Evolutionary conservation across 2,113 vertebrate species (phyloP).

Genomic region (Oncorhynchus keta): DNA sequence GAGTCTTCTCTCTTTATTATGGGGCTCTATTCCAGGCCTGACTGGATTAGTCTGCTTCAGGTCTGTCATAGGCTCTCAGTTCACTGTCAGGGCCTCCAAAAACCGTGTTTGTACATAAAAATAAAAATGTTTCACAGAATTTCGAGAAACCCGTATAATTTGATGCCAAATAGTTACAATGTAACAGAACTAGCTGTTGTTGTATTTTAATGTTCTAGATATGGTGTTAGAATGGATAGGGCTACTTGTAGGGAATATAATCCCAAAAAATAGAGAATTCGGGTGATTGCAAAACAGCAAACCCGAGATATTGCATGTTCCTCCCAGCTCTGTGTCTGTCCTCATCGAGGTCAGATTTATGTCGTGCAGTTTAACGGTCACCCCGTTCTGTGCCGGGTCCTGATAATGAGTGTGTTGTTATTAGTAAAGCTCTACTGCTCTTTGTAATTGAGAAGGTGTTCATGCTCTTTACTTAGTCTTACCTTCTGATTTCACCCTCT

Average conservation of each 20-base stretch:
- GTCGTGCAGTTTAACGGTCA: conserved; percentile 18
- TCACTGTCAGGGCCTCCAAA: conserved; percentile 2
- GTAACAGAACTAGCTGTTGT: too few relatives aligned
- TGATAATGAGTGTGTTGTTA: conserved; percentile 53
- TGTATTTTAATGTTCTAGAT: background rate
- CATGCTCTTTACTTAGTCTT: conserved; percentile 1
- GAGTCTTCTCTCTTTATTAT: background rate
- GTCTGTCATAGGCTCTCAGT: conserved; percentile 1
- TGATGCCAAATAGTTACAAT: background rate
- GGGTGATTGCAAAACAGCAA: background rate
- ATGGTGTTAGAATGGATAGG: background rate
- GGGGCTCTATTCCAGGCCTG: conserved; percentile 10
- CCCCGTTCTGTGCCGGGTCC: conserved; percentile 27
- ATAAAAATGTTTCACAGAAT: background rate
- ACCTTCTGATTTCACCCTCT: background rate
- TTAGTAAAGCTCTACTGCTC: conserved; percentile 53
- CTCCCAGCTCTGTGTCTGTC: background rate
- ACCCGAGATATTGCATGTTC: background rate
- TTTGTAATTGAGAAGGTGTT: conserved; percentile 51
- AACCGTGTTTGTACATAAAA: background rate
- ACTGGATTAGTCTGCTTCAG: conserved; percentile 25
- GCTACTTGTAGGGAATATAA: background rate
- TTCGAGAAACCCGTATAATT: background rate
- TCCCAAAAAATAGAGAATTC: background rate
- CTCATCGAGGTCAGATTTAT: conserved; percentile 38